Base-by-base conservation (phyloP, 2,797 vertebrate species). In the Uromys caudimaculatus region DNA sequence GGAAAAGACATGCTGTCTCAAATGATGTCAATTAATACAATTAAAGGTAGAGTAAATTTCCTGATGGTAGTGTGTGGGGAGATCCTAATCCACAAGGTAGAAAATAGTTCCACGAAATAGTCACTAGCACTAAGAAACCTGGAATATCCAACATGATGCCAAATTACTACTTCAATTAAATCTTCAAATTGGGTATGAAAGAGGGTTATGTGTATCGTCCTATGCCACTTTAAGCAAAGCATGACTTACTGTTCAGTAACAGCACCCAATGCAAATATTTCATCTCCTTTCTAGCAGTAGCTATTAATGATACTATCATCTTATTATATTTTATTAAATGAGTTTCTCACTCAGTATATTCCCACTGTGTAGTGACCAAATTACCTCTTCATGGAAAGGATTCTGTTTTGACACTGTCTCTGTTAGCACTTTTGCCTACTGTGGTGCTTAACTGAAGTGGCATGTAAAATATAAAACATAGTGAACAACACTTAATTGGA, bases 141-240 rank as follows among this genome's bases (percentile, higher is more conserved):
- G 75, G 14, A 56, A 16, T 76, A 64, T 73, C 10, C 50, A 89
- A 95, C 1, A 93, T 47, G 24, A 83, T 32, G 32, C 10, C 35
- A 95, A 91, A 91, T 76, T 86, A 92, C 92, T 16, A 58, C n/a
- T 89, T 89, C 11, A 52, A 88, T 47, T 83, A 95, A 56, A 29
- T 6, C 52, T 78, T 96, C 52, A 92, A 73, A 79, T 95, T 90
- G 58, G 54, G 88, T 44, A 67, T 75, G 77, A 95, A 96, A 88
- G 13, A 12, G 8, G 0, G 60, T 62, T 56, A 27, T 35, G 50
- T 90, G 83, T 67, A 85, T 5, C 0, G 9, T 67, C 41, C 44
- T 54, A 69, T 78, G 29, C 73, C 24, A 89, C 56, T 73, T 50
- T 54, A 77, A 88, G 38, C 10, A 41, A 41, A 24, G 2, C 11